Percentiles rank a stretch among this genome's conserved stretches.
phyloP scores from a whole-genome alignment of 1,140 invertebrate species.

The Callitettix versicolor region DNA sequence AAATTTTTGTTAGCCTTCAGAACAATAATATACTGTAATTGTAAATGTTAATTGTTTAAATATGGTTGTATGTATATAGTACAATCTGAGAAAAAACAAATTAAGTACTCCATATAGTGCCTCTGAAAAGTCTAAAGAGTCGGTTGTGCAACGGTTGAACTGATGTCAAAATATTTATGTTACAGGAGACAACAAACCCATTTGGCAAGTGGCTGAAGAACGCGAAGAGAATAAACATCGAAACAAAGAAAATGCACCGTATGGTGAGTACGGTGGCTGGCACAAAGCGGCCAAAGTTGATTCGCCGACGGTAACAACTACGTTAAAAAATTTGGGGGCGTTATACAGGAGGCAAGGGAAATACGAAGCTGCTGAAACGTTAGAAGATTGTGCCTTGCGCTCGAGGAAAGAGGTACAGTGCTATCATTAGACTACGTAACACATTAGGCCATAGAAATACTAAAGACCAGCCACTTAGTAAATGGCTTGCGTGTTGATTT shows the following conservation, averaged over 20 bases:
- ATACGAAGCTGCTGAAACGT: conserved; percentile 95
- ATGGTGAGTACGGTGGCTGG: conserved; percentile 93
- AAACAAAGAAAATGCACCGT: conserved; percentile 81
- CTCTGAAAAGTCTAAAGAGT: conserved; percentile 5
- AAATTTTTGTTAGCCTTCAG: too few species aligned
- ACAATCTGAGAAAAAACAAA: too few species aligned
- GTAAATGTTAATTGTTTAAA: too few species aligned
- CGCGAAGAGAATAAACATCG: conserved; percentile 89
- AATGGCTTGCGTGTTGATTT: too few species aligned
- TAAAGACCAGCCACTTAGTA: too few species aligned
- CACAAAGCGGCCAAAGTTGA: conserved; percentile 98
- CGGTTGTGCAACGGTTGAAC: conserved; percentile 10
- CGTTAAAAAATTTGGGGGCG: conserved; percentile 92
- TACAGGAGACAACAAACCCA: conserved; percentile 91
- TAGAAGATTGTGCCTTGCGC: conserved; percentile 92
- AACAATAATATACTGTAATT: too few species aligned
- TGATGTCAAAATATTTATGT: conserved; percentile 2
- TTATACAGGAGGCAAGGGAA: conserved; percentile 89
- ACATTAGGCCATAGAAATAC: too few species aligned
- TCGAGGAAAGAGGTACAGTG: conserved; percentile 77
- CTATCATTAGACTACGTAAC: not conserved
- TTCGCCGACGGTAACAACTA: conserved; percentile 93
- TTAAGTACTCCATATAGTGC: not conserved
- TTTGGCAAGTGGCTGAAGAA: conserved; percentile 99
- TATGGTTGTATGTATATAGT: too few species aligned